phyloP scores from a whole-genome alignment of 2,113 vertebrate species.

The Pelodiscus sinensis region DNA sequence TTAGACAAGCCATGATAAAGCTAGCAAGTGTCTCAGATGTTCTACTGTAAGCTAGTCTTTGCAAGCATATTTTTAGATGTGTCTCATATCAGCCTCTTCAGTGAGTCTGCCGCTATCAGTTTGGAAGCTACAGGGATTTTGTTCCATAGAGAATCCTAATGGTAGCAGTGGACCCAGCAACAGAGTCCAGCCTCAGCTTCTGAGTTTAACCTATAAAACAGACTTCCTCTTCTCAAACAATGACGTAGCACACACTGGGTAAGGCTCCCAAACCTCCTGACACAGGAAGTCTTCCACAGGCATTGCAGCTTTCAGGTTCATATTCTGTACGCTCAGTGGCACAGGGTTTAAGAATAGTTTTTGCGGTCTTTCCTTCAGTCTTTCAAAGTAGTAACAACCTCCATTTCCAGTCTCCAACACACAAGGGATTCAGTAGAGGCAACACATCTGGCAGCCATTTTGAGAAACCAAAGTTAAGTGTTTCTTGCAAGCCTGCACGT shows the following conservation, averaged over 20 bases:
- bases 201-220: conserved; percentile 50
- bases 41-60: not conserved
- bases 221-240: conserved; percentile 61
- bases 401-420: conserved; percentile 54
- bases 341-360: not conserved
- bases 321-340: not conserved
- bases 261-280: not conserved
- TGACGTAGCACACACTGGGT: conserved; percentile 21
- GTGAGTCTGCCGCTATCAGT: not conserved
- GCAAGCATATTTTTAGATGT: not conserved
- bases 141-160: not conserved
- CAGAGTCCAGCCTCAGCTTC: conserved; percentile 52
- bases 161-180: conserved; percentile 32
- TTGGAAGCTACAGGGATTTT: not conserved
- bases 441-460: conserved; percentile 75
- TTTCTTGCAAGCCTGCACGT: conserved; percentile 51
- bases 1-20: not conserved
- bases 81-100: not conserved
- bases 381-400: conserved; percentile 34
- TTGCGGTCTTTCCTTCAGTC: not conserved
- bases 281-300: conserved; percentile 12
- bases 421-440: conserved; percentile 61
- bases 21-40: not conserved
- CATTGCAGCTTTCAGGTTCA: not conserved
- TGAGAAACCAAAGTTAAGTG: conserved; percentile 63